phyloP scores from a whole-genome alignment of 2,888 invertebrate genomes.

The Onchidella celtica region DNA sequence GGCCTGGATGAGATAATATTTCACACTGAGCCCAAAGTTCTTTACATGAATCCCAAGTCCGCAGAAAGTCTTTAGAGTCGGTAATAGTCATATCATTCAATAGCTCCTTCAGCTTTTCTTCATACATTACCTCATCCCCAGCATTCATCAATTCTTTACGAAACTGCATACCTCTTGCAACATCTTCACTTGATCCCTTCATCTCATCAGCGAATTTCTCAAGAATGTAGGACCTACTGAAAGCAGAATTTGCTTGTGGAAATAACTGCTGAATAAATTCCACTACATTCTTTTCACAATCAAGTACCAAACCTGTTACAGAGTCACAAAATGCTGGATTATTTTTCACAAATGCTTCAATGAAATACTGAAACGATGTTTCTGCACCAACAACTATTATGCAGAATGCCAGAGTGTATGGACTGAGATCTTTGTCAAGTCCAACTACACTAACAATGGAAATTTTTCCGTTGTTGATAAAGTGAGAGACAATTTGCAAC shows the following conservation, averaged over 20 bases:
- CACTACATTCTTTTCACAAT: slow-evolving; percentile 33
- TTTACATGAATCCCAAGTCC: slow-evolving; percentile 28
- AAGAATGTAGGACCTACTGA: slow-evolving; percentile 39
- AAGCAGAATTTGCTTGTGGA: slow-evolving; percentile 35
- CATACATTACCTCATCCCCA: slow-evolving; percentile 29
- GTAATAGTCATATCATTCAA: background rate
- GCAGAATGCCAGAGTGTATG: slow-evolving; percentile 33
- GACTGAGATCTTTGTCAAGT: slow-evolving; percentile 15
- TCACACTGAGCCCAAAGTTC: slow-evolving; percentile 44
- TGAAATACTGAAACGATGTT: slow-evolving; percentile 15
- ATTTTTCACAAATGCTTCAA: slow-evolving; percentile 45
- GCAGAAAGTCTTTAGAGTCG: slow-evolving; percentile 37
- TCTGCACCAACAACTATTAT: slow-evolving; percentile 3
- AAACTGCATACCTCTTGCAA: slow-evolving; percentile 1
- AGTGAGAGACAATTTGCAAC: slow-evolving; percentile 36
- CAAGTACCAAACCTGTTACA: slow-evolving; percentile 34
- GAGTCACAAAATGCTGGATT: slow-evolving; percentile 43
- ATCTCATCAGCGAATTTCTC: slow-evolving; percentile 21
- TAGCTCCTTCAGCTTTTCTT: slow-evolving; percentile 29
- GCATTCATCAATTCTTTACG: slow-evolving; percentile 41
- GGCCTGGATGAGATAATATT: slow-evolving; percentile 8
- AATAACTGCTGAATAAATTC: slow-evolving; percentile 40
- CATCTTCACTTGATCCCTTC: background rate
- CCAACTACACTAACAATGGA: slow-evolving; percentile 38
- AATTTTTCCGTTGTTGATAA: slow-evolving; percentile 13